A percentile compares a stretch with the other conserved stretches of the same genome.
Evolutionary conservation across 2,888 invertebrate species (phyloP).

Genomic region (Drosophila barbarae): DNA sequence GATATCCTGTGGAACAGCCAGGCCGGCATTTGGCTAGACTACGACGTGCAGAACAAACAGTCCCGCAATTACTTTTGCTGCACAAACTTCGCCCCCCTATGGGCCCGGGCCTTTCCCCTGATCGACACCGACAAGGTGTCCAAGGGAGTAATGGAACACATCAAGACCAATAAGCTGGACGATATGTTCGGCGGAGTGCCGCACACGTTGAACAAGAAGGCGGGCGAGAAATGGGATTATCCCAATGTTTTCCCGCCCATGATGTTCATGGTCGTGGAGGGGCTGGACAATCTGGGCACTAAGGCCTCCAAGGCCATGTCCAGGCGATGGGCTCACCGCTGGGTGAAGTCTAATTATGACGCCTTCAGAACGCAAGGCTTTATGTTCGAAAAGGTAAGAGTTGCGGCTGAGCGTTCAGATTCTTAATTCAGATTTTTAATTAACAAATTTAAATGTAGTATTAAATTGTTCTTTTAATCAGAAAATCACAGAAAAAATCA

Average conservation of each 20-base stretch:
- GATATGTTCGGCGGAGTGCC: conserved; percentile 88
- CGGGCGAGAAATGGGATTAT: conserved; percentile 93
- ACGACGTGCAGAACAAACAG: conserved; percentile 84
- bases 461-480: background rate
- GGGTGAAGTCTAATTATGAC: conserved; percentile 89
- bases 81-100: conserved; percentile 90
- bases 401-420: too few relatives aligned
- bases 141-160: conserved; percentile 84
- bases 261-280: conserved; percentile 89
- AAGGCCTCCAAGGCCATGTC: conserved; percentile 84
- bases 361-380: conserved; percentile 85
- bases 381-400: conserved; percentile 90
- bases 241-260: conserved; percentile 97
- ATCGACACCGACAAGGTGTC: conserved; percentile 83
- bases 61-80: conserved; percentile 88
- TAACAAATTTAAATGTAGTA: background rate
- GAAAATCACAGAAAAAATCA: background rate
- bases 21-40: conserved; percentile 92
- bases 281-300: conserved; percentile 85
- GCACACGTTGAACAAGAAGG: conserved; percentile 83
- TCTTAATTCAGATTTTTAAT: too few relatives aligned
- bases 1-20: conserved; percentile 92
- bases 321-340: conserved; percentile 86
- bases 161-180: conserved; percentile 84
- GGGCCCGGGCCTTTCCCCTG: conserved; percentile 87